Base-by-base conservation (phyloP, 2,113 vertebrate genomes). In the Rhegmatorhina hoffmannsi region DNA sequence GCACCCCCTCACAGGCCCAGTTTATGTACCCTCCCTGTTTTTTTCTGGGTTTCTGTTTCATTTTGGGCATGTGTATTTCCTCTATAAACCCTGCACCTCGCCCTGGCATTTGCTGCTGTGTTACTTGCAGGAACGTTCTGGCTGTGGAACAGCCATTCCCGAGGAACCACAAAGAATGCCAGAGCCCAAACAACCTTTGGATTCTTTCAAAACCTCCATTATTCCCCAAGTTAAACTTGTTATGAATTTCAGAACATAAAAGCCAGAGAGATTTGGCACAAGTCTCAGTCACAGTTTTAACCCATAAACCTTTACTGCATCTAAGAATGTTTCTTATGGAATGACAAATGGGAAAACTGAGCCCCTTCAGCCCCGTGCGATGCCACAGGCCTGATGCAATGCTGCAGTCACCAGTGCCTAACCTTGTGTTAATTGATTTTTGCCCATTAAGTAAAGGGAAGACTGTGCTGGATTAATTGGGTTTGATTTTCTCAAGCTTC, bases 51-150 rank as follows among this genome's bases (percentile, higher is more conserved):
- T 89, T 80, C 89, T 74, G 47, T 60, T 90, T 84, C 92, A 66
- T 92, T 90, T 63, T 67, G 93, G 79, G n/a, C 62, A 25, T 11
- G 53, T 19, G 20, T 34, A n/a, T 92, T 96, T 91, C 93, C 94
- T 74, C 88, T 34, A 58, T 44, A 84, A 95, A 92, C 20, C 78
- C 83, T 20, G 13, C 76, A 56, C 23, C 85, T 89, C 9, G 2
- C 64, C 67, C 52, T 49, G 83, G 43, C 7, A 24, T 72, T 89
- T 2, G 0, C 20, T 85, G 74, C 89, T 70, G 68, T 5, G 4
- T 84, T 94, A 10, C 83, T 40, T 5, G 19, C 83, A 94, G 84
- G 82, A 84, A 2, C 58, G 28, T 11, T 31, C 52, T 68, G 91
- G 74, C 16, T n/a, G 82, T 46, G 82, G 69, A 75, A 16, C 68